phyloP scores from a whole-genome alignment of 1,140 invertebrate species.

The Drosophila tani region DNA sequence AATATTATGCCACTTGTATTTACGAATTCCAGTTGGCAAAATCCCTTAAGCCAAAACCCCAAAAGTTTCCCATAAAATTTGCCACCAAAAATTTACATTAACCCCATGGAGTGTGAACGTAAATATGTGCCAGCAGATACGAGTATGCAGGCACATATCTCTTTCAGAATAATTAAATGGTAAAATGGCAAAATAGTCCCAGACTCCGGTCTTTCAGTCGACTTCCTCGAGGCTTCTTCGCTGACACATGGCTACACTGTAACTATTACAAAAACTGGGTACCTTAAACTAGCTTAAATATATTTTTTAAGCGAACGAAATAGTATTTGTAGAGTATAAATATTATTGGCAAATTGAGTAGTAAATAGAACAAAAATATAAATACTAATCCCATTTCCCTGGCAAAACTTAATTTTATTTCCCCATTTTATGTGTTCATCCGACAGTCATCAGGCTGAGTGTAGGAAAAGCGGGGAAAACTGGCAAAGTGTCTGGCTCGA shows the following conservation, averaged over 20 bases:
- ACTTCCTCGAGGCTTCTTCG: slow-evolving; percentile 20
- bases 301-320: no score
- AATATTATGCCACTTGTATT: slow-evolving; percentile 6
- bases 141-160: slow-evolving; percentile 12
- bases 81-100: slow-evolving; percentile 47
- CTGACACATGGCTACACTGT: slow-evolving; percentile 19
- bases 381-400: no score
- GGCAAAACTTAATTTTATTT: no score
- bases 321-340: neutral
- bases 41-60: slow-evolving; percentile 22
- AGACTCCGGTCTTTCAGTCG: slow-evolving; percentile 21
- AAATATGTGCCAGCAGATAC: slow-evolving; percentile 23
- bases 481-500: slow-evolving; percentile 39
- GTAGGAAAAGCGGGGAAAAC: slow-evolving; percentile 12
- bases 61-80: slow-evolving; percentile 32
- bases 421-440: neutral
- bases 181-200: slow-evolving; percentile 25
- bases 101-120: slow-evolving; percentile 41
- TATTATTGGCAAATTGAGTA: no score
- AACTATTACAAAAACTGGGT: no score
- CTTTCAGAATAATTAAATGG: slow-evolving; percentile 60
- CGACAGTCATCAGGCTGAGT: neutral
- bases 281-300: no score
- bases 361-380: no score
- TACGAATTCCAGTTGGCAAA: slow-evolving; percentile 27